Conservation (phyloP, 2,888 invertebrate genomes). For the Melieria omissa region DNA sequence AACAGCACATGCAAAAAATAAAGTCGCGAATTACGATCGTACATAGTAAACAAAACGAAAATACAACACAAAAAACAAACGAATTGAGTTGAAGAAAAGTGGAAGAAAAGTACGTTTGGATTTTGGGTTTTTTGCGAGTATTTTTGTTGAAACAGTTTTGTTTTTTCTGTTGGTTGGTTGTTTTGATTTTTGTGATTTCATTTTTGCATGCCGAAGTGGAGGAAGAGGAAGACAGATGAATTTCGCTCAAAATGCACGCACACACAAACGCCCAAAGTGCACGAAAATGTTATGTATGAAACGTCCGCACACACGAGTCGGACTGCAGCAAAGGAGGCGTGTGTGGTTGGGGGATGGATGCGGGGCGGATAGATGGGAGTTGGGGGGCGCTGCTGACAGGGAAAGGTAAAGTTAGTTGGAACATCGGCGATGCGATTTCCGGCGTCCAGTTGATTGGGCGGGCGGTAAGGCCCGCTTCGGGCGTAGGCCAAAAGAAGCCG, state of each 20-base stretch:
- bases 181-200: no score
- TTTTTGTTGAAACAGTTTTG: no score
- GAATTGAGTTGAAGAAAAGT: not conserved
- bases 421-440: no score
- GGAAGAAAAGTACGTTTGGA: constrained; percentile 2
- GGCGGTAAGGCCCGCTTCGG: no score
- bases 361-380: not conserved
- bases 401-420: no score
- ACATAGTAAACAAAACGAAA: constrained; percentile 1
- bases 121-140: not conserved
- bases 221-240: constrained; percentile 9
- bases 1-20: no score
- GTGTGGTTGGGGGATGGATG: not conserved
- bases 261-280: constrained; percentile 1
- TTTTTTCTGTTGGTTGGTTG: no score
- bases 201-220: constrained; percentile 6
- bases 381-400: no score
- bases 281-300: not conserved
- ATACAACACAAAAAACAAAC: constrained; percentile 5
- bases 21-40: not conserved
- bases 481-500: no score
- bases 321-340: not conserved
- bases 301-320: constrained; percentile 4
- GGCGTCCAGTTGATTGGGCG: no score
- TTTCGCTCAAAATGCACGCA: not conserved